A percentile compares a stretch with the other conserved stretches of the same genome.
Conservation (phyloP, 2,888 invertebrate species). For the Amiota communis region DNA sequence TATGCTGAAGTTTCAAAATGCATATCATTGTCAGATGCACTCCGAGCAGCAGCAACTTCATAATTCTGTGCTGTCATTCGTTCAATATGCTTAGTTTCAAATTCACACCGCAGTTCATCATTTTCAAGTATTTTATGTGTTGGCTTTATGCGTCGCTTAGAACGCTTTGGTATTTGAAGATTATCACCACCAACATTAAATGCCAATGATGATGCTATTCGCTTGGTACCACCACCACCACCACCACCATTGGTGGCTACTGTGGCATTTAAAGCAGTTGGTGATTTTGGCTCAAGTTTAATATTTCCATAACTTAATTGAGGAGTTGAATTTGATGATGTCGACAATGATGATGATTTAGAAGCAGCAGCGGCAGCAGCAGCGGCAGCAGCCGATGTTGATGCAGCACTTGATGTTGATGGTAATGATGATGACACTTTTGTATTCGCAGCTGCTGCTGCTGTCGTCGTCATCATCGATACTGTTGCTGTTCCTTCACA, state of each 20-base stretch:
- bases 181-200: constrained; percentile 31
- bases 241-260: constrained; percentile 21
- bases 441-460: background rate
- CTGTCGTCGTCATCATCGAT: constrained; percentile 13
- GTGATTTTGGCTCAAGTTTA: background rate
- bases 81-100: constrained; percentile 77
- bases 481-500: background rate
- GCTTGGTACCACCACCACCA: constrained; percentile 45
- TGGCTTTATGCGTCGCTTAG: constrained; percentile 78
- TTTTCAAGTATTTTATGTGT: constrained; percentile 81
- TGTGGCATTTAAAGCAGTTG: background rate
- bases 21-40: constrained; percentile 21
- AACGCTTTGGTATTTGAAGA: constrained; percentile 69
- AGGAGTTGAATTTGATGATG: constrained; percentile 19
- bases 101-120: constrained; percentile 77
- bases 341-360: constrained; percentile 39
- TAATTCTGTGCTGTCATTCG: constrained; percentile 73
- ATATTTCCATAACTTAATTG: too few relatives aligned
- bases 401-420: too few relatives aligned
- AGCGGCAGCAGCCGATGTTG: constrained; percentile 35
- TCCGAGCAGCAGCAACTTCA: constrained; percentile 48
- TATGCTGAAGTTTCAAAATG: constrained; percentile 54
- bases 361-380: constrained; percentile 19
- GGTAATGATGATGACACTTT: background rate
- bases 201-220: constrained; percentile 22